Evolutionary conservation across 2,797 vertebrate species (phyloP).

Genomic region (Darevskia mixta): DNA sequence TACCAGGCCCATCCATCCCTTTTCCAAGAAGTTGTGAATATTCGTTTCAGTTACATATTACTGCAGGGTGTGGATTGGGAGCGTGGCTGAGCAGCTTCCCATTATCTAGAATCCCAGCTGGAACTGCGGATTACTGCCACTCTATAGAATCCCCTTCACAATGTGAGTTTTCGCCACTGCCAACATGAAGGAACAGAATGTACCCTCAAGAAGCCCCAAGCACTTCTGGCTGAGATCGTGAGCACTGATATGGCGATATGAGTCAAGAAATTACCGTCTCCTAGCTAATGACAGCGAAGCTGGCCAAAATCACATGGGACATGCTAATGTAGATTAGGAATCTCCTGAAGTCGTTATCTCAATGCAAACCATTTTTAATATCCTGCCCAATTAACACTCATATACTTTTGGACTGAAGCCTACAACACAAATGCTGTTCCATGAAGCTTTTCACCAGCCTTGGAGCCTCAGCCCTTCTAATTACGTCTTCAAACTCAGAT

Average conservation of each 20-base stretch:
- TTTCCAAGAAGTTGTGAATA: neutral
- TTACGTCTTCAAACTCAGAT: neutral
- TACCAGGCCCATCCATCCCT: neutral
- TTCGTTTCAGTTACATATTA: neutral
- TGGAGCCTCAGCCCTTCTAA: neutral
- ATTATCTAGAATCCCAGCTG: no score
- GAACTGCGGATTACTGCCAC: neutral
- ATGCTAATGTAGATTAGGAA: neutral
- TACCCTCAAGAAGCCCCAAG: neutral
- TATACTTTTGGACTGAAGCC: neutral
- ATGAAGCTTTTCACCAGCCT: neutral
- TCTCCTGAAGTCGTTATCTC: neutral
- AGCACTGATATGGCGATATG: neutral
- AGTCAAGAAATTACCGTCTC: neutral
- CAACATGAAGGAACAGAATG: neutral
- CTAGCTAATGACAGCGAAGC: neutral
- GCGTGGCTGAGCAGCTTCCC: neutral
- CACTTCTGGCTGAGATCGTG: neutral
- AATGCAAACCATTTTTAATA: neutral
- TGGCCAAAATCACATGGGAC: no score
- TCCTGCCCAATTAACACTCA: constrained; percentile 13
- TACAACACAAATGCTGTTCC: neutral
- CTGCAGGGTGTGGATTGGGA: neutral
- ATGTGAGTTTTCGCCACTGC: neutral
- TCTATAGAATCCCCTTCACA: neutral